Evolutionary conservation across 2,888 invertebrate species (phyloP), one percentile per base, ranked within the genome.

Genomic region (Exocentrus adspersus): DNA sequence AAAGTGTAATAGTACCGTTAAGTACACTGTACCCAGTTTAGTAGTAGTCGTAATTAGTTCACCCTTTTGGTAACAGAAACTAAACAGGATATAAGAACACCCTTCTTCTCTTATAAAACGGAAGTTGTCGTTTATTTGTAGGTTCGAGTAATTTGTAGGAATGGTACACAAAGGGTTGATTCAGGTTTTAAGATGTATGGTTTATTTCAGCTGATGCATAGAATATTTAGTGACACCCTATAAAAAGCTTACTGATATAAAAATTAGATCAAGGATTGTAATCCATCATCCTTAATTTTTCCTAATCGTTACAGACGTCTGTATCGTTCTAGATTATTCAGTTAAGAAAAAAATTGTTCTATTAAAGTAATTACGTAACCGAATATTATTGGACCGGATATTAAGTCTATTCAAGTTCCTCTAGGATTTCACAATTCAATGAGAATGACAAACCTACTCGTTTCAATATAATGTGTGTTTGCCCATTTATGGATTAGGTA

Each of bases 121-220:
- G 57, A 57, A 57, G 32, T 45, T 17, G 46, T 21, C 43, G 56
- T 46, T 57, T 57, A 57, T 57, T 57, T 57, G 57, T 57, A 20
- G 42, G 32, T 30, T 32, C 20, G 20, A 46, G 43, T 19, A 57
- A 57, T 57, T 57, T 57, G 57, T 57, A 45, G 21, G 28, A 54
- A 56, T 56, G 30, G 57, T 14, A 12, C 19, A 46, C 57, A 57
- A 57, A 56, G 43, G 57, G 30, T 57, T 57, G 42, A 17, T 57
- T 57, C 46, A 32, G 54, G 54, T 45, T n/a, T n/a, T 54, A 54
- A 54, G 19, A 20, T 46, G 42, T 42, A 46, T 32, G 7, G 30
- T 57, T 57, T 46, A 46, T 46, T 46, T 30, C 9, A 30, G 7
- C 28, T 28, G 28, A 9, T n/a, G 30, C 9, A 9, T 30, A 30